Conservation (phyloP, 2,113 vertebrate genomes). For the Mustela lutreola region DNA sequence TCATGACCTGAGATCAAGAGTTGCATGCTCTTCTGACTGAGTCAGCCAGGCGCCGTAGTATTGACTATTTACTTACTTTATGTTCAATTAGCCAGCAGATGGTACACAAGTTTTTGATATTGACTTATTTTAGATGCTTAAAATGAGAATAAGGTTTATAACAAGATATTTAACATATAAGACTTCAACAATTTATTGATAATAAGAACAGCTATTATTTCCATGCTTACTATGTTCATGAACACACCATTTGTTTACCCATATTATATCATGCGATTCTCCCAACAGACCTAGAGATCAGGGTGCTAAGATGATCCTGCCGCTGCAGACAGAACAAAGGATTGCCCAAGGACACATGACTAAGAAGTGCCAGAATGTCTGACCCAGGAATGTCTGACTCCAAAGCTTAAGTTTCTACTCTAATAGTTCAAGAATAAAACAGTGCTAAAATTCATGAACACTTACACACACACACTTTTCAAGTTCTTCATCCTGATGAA, state of each 20-base stretch:
- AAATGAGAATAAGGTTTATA: not conserved
- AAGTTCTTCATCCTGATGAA: not conserved
- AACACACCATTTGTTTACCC: too few species aligned
- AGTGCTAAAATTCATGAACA: not conserved
- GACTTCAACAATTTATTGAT: not conserved
- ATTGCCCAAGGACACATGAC: not conserved
- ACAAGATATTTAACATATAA: not conserved
- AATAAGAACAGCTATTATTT: not conserved
- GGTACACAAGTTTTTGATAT: not conserved
- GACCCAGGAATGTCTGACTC: not conserved
- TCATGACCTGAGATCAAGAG: not conserved
- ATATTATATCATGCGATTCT: not conserved
- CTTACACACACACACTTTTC: not conserved
- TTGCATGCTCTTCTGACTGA: not conserved
- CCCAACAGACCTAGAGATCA: not conserved
- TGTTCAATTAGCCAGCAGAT: not conserved
- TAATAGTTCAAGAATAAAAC: not conserved
- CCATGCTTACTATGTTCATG: not conserved
- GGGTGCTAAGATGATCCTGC: not conserved
- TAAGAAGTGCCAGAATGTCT: not conserved
- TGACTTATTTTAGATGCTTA: not conserved
- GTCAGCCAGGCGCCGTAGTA: not conserved
- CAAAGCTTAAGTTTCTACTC: not conserved
- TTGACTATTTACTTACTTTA: not conserved
- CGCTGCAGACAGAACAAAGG: not conserved